A percentile compares a stretch with the other conserved stretches of the same genome.
phyloP scores from a whole-genome alignment of 2,113 vertebrate genomes.

The Rhinolophus sinicus region DNA sequence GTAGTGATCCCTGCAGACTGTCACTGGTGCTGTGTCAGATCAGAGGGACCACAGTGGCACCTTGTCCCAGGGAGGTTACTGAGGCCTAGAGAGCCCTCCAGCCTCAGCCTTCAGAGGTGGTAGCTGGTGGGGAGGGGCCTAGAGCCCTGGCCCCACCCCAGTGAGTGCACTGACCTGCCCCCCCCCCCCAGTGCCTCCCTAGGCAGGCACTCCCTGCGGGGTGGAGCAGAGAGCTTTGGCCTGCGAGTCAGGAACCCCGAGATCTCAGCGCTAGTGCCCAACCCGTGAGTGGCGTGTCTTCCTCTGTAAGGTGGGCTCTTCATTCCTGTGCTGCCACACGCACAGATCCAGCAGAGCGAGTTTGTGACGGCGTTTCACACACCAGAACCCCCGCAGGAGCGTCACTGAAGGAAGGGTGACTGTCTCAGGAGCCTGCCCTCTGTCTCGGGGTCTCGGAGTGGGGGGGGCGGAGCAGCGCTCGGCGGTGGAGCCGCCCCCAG shows the following conservation, averaged over 20 bases:
- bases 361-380: no score
- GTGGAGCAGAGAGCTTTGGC: not conserved
- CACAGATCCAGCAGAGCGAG: no score
- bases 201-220: not conserved
- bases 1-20: no score
- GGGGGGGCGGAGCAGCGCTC: no score
- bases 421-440: no score
- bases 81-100: not conserved
- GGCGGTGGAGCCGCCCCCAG: accelerated
- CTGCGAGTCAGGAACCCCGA: not conserved
- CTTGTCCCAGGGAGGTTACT: not conserved
- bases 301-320: not conserved
- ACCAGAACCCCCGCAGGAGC: no score
- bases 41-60: not conserved
- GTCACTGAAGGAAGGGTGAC: no score
- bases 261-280: not conserved
- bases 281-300: not conserved
- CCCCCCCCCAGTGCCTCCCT: not conserved
- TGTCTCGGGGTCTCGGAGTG: no score
- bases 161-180: accelerated
- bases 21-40: not conserved
- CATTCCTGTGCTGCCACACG: no score
- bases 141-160: not conserved
- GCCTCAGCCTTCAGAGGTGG: not conserved
- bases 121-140: not conserved